Conservation (phyloP, 1,140 invertebrate species). For the Platyura marginata region DNA sequence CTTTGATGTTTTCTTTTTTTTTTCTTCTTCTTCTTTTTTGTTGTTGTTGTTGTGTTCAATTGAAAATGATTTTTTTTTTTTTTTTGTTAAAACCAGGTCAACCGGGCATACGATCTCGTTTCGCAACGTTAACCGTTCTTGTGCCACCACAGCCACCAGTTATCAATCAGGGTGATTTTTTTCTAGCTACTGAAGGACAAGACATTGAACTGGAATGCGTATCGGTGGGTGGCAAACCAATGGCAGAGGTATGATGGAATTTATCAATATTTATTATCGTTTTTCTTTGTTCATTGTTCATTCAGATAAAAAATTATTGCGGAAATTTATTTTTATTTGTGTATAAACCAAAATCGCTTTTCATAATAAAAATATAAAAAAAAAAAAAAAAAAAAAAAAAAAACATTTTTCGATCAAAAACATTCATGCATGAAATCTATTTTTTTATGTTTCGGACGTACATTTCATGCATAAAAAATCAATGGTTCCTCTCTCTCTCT, state of each 20-base stretch:
- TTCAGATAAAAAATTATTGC: too few relatives aligned
- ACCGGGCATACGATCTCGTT: constrained; percentile 41
- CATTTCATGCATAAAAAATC: neutral
- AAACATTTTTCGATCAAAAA: too few relatives aligned
- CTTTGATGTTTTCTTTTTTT: neutral
- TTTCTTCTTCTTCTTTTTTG: neutral
- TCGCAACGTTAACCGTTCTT: constrained; percentile 47
- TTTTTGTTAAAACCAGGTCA: constrained; percentile 24
- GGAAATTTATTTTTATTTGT: too few relatives aligned
- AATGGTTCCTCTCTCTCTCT: neutral
- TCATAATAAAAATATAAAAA: too few relatives aligned
- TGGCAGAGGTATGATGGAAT: constrained; percentile 62
- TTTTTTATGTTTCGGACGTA: too few relatives aligned
- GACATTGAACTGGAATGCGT: constrained; percentile 58
- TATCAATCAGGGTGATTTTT: constrained; percentile 35
- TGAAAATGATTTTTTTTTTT: neutral
- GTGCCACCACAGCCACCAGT: constrained; percentile 58
- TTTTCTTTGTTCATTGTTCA: too few relatives aligned
- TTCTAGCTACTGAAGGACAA: constrained; percentile 50
- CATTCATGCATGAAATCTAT: too few relatives aligned
- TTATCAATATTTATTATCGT: too few relatives aligned
- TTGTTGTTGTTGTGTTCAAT: neutral
- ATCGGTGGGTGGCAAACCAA: constrained; percentile 57
- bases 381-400: too few relatives aligned
- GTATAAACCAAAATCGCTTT: too few relatives aligned